Percentiles rank a stretch among this genome's conserved stretches.
These are phyloP conservation scores for Achroia grisella DNA, from an alignment of 1,140 invertebrate species.

Conservation along the genomic window DNA sequence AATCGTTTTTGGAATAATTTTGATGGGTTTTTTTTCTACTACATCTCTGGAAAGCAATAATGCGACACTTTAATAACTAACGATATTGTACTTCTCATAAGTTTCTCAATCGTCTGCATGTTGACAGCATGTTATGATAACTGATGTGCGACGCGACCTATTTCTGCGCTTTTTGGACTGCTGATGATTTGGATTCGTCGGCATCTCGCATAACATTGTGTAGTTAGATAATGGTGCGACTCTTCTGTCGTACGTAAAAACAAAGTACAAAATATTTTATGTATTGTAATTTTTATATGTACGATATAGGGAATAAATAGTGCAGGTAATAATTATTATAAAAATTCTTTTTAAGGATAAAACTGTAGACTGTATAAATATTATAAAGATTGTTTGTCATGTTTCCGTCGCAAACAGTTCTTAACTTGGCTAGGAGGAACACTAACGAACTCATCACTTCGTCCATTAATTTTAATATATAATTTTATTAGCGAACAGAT, in stretches of 20 bases:
- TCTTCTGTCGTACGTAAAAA: slow-evolving; percentile 50
- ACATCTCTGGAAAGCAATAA: slow-evolving; percentile 5
- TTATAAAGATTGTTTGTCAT: slow-evolving; percentile 60
- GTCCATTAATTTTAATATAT: slow-evolving; percentile 71
- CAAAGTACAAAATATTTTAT: slow-evolving; percentile 73
- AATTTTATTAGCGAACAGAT: slow-evolving; percentile 65
- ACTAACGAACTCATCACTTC: slow-evolving; percentile 72
- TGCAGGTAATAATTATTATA: slow-evolving; percentile 52
- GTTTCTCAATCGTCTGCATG: slow-evolving; percentile 34
- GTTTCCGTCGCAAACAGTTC: slow-evolving; percentile 69
- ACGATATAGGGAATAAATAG: slow-evolving; percentile 60
- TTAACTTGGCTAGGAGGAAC: slow-evolving; percentile 62
- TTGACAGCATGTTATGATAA: slow-evolving; percentile 1
- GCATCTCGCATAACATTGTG: slow-evolving; percentile 31
- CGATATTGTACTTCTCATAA: slow-evolving; percentile 71
- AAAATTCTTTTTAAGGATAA: slow-evolving; percentile 65
- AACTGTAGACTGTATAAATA: slow-evolving; percentile 44
- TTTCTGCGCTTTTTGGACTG: neutral
- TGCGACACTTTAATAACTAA: slow-evolving; percentile 29
- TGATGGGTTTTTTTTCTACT: no score
- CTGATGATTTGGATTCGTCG: slow-evolving; percentile 16
- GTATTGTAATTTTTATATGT: slow-evolving; percentile 68
- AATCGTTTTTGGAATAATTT: no score
- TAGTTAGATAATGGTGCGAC: slow-evolving; percentile 57
- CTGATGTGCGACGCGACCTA: slow-evolving; percentile 1